Conservation (phyloP, 2,888 invertebrate species). For the Alviniconcha strummeri region DNA sequence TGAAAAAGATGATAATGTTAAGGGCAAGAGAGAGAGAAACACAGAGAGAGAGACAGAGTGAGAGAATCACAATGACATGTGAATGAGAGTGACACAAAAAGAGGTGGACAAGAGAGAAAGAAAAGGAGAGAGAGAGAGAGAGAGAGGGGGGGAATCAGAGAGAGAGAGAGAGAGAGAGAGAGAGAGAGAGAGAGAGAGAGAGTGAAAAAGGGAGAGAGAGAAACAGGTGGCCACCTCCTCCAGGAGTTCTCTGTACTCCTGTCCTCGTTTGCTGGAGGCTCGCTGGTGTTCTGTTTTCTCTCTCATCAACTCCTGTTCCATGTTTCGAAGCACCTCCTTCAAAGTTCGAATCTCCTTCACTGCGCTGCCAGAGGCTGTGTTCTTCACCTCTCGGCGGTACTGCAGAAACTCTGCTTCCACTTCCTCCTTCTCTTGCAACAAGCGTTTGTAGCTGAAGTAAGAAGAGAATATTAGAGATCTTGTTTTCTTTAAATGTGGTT, state of each 20-base stretch:
- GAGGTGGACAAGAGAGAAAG: too few species aligned
- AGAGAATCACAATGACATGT: too few species aligned
- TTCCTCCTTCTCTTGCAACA: conserved; percentile 65
- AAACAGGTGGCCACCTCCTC: conserved; percentile 60
- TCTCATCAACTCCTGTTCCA: conserved; percentile 70
- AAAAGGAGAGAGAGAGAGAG: too few species aligned
- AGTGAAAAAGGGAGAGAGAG: not conserved
- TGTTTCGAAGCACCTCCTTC: conserved; percentile 65
- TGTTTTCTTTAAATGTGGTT: too few species aligned
- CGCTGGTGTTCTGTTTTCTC: conserved; percentile 69
- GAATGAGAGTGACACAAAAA: too few species aligned
- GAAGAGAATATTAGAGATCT: not conserved
- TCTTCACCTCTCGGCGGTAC: conserved; percentile 63
- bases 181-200: too few species aligned
- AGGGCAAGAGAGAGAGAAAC: too few species aligned
- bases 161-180: too few species aligned
- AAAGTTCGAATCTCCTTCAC: conserved; percentile 67
- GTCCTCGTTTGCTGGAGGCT: conserved; percentile 60
- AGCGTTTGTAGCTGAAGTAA: conserved; percentile 32
- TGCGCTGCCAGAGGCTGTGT: conserved; percentile 57
- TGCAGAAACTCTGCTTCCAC: conserved; percentile 65
- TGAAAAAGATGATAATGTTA: too few species aligned
- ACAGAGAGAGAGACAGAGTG: too few species aligned
- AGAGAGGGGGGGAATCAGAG: too few species aligned
- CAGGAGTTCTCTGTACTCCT: conserved; percentile 66